These are phyloP conservation scores for Mythimna albipuncta DNA, from an alignment of 2,888 invertebrate species.

Conservation along the genomic window DNA sequence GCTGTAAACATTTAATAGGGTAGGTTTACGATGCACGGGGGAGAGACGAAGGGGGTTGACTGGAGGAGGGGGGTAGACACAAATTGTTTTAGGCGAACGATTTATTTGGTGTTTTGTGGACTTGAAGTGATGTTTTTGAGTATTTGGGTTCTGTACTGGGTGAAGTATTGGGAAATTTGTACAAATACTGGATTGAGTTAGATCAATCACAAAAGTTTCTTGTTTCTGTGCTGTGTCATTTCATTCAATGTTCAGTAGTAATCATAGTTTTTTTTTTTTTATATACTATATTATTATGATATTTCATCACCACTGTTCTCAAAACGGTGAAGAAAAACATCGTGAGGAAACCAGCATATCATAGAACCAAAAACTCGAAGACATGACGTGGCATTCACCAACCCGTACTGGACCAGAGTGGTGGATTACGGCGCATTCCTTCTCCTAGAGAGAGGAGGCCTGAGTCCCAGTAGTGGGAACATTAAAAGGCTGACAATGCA, in stretches of 20 bases:
- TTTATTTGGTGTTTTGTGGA: conserved; percentile 61
- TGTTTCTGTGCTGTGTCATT: neutral
- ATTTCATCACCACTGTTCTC: too few relatives aligned
- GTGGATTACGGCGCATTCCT: too few relatives aligned
- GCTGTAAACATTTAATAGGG: conserved; percentile 88
- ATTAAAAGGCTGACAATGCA: too few relatives aligned
- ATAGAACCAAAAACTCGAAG: too few relatives aligned
- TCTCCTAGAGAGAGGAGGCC: too few relatives aligned
- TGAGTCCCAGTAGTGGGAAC: too few relatives aligned
- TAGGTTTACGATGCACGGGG: conserved; percentile 74
- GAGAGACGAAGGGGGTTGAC: conserved; percentile 48
- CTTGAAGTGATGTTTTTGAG: conserved; percentile 39
- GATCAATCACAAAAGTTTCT: neutral
- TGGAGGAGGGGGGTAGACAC: conserved; percentile 51
- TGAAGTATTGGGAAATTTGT: neutral
- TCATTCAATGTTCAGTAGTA: neutral
- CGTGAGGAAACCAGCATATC: too few relatives aligned
- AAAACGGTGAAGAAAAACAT: too few relatives aligned
- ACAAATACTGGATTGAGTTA: neutral
- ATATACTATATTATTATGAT: neutral
- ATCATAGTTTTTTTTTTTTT: neutral
- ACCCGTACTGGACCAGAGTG: too few relatives aligned
- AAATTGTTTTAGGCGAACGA: conserved; percentile 68
- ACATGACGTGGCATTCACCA: too few relatives aligned
- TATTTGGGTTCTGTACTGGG: neutral